A percentile compares a stretch with the other conserved stretches of the same genome.
Evolutionary conservation across 2,888 invertebrate genomes (phyloP).

Genomic region (Panopea generosa): DNA sequence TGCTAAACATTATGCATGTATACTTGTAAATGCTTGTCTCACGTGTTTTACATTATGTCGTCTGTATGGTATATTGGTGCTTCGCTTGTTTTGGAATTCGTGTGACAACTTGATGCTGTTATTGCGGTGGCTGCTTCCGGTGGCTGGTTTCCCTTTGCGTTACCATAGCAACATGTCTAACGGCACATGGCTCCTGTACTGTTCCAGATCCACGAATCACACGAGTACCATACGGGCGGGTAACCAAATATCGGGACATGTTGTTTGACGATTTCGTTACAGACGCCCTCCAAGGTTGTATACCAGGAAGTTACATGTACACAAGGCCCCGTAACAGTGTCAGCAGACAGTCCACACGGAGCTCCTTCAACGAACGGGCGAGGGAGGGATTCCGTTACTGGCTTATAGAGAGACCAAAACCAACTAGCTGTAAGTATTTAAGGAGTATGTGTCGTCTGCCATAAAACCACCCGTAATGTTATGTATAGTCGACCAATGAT

Average conservation of each 20-base stretch:
- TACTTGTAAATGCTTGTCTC: no score
- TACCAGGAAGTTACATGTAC: conserved; percentile 67
- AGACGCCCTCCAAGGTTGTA: conserved; percentile 66
- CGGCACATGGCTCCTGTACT: conserved; percentile 12
- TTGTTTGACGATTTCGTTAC: conserved; percentile 68
- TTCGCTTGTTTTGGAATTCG: conserved; percentile 41
- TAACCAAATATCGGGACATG: conserved; percentile 45
- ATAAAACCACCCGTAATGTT: background rate
- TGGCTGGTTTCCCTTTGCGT: conserved; percentile 10
- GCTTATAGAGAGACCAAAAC: conserved; percentile 81
- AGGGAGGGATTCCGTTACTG: conserved; percentile 82
- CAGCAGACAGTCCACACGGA: conserved; percentile 59
- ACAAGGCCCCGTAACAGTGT: conserved; percentile 59
- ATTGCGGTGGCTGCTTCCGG: conserved; percentile 19
- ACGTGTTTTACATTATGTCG: no score
- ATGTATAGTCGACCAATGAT: no score
- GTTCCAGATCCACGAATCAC: conserved; percentile 56
- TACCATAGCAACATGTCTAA: conserved; percentile 9
- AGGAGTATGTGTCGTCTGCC: background rate
- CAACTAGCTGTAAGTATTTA: conserved; percentile 79
- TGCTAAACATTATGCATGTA: no score
- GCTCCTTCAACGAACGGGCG: conserved; percentile 77
- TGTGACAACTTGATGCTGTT: conserved; percentile 37
- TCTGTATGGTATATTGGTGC: no score
- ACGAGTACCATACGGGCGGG: conserved; percentile 43